Percentiles rank a stretch among this genome's conserved stretches.
Conservation (phyloP, 2,888 invertebrate species). For the Uropetala carovei region DNA sequence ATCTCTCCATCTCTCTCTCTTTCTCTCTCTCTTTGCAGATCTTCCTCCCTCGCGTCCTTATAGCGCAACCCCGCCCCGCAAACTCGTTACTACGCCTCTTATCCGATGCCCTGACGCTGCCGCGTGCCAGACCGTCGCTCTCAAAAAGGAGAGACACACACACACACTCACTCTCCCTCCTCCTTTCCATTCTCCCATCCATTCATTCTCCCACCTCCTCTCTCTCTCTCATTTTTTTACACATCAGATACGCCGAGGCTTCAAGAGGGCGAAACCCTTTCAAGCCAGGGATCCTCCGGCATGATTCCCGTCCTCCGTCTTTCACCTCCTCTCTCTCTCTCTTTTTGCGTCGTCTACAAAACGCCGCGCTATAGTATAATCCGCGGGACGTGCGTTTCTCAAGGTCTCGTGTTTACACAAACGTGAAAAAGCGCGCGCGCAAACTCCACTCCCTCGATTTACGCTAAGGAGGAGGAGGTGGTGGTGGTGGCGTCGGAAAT, state of each 20-base stretch:
- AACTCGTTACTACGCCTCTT: constrained; percentile 11
- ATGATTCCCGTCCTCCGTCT: too few species aligned
- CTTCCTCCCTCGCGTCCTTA: too few species aligned
- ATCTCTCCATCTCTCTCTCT: too few species aligned
- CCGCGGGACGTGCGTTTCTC: not conserved
- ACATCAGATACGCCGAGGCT: not conserved
- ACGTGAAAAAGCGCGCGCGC: not conserved
- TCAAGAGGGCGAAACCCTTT: not conserved
- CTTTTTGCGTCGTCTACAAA: not conserved
- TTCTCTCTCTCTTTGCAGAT: too few species aligned
- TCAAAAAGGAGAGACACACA: not conserved
- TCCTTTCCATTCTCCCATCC: not conserved
- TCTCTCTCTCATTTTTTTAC: not conserved
- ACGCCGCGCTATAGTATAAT: not conserved
- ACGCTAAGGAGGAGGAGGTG: too few species aligned
- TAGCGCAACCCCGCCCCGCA: not conserved
- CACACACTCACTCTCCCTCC: too few species aligned
- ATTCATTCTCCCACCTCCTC: not conserved
- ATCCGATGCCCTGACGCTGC: not conserved
- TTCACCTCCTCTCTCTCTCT: not conserved
- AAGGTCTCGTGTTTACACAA: constrained; percentile 3
- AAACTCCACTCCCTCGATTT: not conserved
- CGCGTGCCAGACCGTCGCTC: not conserved
- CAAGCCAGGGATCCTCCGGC: not conserved
- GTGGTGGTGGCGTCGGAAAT: too few species aligned